Conservation (phyloP, 1,140 invertebrate species). For the Diorhabda carinulata region DNA sequence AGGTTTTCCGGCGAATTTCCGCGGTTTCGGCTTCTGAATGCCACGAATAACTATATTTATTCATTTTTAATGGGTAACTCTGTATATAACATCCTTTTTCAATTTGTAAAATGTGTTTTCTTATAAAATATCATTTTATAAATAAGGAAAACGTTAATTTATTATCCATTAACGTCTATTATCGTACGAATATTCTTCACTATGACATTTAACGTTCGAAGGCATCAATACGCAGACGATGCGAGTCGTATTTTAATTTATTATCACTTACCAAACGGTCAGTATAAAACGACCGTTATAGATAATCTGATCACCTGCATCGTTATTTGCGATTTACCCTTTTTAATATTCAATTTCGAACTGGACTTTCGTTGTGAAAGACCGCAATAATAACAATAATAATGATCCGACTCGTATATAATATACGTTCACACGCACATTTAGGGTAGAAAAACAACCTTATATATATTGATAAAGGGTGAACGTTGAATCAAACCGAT, state of each 20-base stretch:
- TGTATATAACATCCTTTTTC: too few species aligned
- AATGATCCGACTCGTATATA: constrained; percentile 3
- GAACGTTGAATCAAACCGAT: neutral
- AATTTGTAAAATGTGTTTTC: too few species aligned
- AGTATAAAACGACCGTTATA: constrained; percentile 8
- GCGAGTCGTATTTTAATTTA: neutral
- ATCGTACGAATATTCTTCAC: too few species aligned
- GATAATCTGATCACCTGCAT: constrained; percentile 15
- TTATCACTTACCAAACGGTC: neutral
- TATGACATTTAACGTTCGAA: too few species aligned
- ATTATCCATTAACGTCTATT: too few species aligned
- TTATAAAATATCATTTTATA: too few species aligned
- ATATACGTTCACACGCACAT: constrained; percentile 7
- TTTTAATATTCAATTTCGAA: constrained; percentile 15
- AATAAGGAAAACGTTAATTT: too few species aligned
- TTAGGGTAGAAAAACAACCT: constrained; percentile 9
- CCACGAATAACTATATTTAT: too few species aligned
- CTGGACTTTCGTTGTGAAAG: constrained; percentile 8
- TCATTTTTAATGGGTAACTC: too few species aligned
- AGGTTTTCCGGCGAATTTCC: too few species aligned
- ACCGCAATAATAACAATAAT: neutral
- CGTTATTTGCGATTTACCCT: constrained; percentile 3
- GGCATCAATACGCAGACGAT: too few species aligned
- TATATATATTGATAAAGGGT: constrained; percentile 6
- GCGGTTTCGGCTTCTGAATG: too few species aligned